Conservation (phyloP, 2,888 invertebrate species). For the Drosophila austrosaltans region DNA sequence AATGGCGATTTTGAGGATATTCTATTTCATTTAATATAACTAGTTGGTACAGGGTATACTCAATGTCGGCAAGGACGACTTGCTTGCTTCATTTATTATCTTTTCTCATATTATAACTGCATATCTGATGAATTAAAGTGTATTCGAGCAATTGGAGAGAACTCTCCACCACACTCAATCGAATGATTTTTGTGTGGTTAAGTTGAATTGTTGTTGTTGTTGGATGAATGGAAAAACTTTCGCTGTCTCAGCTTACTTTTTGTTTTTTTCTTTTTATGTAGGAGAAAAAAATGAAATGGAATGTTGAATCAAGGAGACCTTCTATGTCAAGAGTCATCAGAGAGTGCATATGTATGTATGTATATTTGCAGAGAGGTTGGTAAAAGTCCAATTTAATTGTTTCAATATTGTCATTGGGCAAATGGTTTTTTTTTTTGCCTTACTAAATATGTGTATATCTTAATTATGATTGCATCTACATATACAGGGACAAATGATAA, state of each 20-base stretch:
- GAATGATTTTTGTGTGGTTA: slow-evolving; percentile 51
- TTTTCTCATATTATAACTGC: too few relatives aligned
- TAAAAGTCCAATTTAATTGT: slow-evolving; percentile 22
- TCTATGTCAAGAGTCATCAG: slow-evolving; percentile 7
- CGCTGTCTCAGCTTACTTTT: slow-evolving; percentile 39
- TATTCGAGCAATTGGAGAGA: too few relatives aligned
- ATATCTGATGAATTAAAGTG: too few relatives aligned
- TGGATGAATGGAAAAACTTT: slow-evolving; percentile 14
- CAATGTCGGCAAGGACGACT: too few relatives aligned
- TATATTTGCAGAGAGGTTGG: background rate
- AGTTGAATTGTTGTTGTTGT: slow-evolving; percentile 40
- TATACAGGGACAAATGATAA: slow-evolving; percentile 1
- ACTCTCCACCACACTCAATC: background rate
- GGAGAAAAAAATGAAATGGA: background rate
- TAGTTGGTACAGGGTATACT: too few relatives aligned
- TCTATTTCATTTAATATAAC: too few relatives aligned
- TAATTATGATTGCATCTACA: slow-evolving; percentile 41
- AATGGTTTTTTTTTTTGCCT: slow-evolving; percentile 11
- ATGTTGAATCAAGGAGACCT: background rate
- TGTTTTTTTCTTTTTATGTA: slow-evolving; percentile 46
- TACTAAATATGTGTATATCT: slow-evolving; percentile 37
- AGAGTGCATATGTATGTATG: background rate
- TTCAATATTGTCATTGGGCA: slow-evolving; percentile 28
- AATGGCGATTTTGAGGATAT: too few relatives aligned
- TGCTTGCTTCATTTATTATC: too few relatives aligned